Percentiles rank a stretch among this genome's conserved stretches.
Conservation (phyloP, 2,797 vertebrate genomes). For the Amniataba percoides region DNA sequence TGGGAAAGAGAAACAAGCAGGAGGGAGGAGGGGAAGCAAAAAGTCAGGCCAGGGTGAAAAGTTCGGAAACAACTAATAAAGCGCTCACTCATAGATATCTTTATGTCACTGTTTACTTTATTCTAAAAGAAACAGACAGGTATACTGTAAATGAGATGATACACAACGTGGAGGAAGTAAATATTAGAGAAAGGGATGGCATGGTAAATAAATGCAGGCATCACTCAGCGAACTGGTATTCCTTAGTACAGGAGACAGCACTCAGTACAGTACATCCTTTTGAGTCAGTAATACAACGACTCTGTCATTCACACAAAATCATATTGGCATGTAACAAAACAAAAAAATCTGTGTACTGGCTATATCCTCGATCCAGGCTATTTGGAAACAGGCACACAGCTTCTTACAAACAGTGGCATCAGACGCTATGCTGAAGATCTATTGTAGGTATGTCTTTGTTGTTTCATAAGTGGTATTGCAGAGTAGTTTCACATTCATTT, state of each 20-base stretch:
- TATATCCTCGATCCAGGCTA: constrained; percentile 75
- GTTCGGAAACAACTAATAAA: constrained; percentile 52
- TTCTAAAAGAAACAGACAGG: constrained; percentile 84
- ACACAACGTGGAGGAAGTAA: constrained; percentile 76
- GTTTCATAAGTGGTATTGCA: constrained; percentile 62
- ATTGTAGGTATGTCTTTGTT: constrained; percentile 47
- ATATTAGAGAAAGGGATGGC: constrained; percentile 82
- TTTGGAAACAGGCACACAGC: constrained; percentile 49
- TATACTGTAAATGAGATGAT: constrained; percentile 83
- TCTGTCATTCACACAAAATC: constrained; percentile 77
- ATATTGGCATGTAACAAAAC: constrained; percentile 53
- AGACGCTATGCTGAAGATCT: constrained; percentile 48
- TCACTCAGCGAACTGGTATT: constrained; percentile 66
- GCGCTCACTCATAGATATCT: constrained; percentile 46
- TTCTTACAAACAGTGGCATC: constrained; percentile 55
- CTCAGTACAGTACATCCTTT: constrained; percentile 75
- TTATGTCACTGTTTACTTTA: constrained; percentile 83
- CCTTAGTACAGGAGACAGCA: constrained; percentile 79
- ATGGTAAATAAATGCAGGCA: constrained; percentile 78
- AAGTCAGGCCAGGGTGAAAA: constrained; percentile 72
- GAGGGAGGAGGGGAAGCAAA: constrained; percentile 45
- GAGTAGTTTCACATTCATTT: constrained; percentile 76
- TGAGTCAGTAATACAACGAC: constrained; percentile 64
- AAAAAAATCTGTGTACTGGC: constrained; percentile 57
- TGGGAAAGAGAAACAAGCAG: constrained; percentile 44